Base-by-base conservation (phyloP, 2,888 invertebrate genomes). In the Phaedon cochleariae region DNA sequence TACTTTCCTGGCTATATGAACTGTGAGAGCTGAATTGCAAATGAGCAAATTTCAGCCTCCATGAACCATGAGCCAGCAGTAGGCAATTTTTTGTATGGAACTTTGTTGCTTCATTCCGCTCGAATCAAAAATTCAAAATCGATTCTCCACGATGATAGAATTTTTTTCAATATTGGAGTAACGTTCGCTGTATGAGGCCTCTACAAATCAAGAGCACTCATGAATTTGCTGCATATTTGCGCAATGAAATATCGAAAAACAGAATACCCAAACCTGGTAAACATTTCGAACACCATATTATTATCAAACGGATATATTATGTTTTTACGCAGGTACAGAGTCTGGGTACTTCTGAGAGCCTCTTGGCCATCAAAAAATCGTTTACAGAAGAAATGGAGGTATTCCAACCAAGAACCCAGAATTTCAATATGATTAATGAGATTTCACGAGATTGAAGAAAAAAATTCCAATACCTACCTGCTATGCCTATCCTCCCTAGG, bases 91-190 rank as follows among this genome's bases (percentile, higher is more conserved):
- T 10, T 34, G 10, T 34, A 34, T 34, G 31, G 2, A 34, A 7
- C 9, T 34, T 10, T 64, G 59, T 71, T 70, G 29, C 18, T 57
- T 48, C 71, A 71, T 53, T 26, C 67, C 0, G 52, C 67, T 1
- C 65, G 69, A 67, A 69, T 72, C 10, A 49, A 70, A 41, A 70
- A 68, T 46, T 48, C 69, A n/a, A 20, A 53, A 12, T 22, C 26
- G 22, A 65, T 67, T 59, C 69, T 72, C 54, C 60, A 68, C 45
- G 46, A 48, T 10, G 68, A 70, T 54, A 72, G 68, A 53, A 59
- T 70, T 17, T 70, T 70, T n/a, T 49, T 72, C n/a, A 41, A 48
- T 72, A 29, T 9, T 68, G n/a, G 68, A 68, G 29, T 34, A 10
- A 34, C 2, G 10, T 34, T 10, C 10, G 31, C 31, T 10, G 10